These are phyloP conservation scores for Psittacula echo DNA, from an alignment of 2,797 vertebrate species.

Conservation along the genomic window DNA sequence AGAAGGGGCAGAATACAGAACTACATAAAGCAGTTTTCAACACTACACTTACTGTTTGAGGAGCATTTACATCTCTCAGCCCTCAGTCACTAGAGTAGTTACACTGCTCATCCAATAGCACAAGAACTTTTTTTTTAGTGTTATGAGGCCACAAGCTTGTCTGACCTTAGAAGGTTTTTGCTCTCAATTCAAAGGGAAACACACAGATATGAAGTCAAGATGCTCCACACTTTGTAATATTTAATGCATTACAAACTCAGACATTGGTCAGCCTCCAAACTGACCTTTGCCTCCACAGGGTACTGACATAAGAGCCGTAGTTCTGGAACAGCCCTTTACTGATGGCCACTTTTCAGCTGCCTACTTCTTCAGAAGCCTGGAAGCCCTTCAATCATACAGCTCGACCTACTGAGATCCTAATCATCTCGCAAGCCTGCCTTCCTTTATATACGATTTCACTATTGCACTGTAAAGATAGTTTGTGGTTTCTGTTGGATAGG, in stretches of 20 bases:
- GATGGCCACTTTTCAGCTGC: not conserved
- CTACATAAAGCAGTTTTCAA: not conserved
- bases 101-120: not conserved
- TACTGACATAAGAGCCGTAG: fast-evolving
- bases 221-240: not conserved
- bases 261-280: not conserved
- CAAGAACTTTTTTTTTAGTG: not conserved
- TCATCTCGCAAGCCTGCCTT: not conserved
- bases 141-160: not conserved
- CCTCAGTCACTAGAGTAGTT: not conserved
- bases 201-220: not conserved
- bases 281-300: not conserved
- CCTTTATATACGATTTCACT: not conserved
- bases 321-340: not conserved
- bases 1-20: not conserved
- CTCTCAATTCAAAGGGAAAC: not conserved
- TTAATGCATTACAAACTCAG: not conserved
- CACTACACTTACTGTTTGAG: not conserved
- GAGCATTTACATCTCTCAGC: not conserved
- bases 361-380: not conserved
- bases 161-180: not conserved
- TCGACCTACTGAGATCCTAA: not conserved
- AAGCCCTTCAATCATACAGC: not conserved
- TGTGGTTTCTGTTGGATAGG: not conserved
- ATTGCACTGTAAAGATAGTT: not conserved